A percentile compares a stretch with the other conserved stretches of the same genome.
These are phyloP conservation scores for Fratercula arctica DNA, from an alignment of 2,797 vertebrate genomes.

Conservation along the genomic window DNA sequence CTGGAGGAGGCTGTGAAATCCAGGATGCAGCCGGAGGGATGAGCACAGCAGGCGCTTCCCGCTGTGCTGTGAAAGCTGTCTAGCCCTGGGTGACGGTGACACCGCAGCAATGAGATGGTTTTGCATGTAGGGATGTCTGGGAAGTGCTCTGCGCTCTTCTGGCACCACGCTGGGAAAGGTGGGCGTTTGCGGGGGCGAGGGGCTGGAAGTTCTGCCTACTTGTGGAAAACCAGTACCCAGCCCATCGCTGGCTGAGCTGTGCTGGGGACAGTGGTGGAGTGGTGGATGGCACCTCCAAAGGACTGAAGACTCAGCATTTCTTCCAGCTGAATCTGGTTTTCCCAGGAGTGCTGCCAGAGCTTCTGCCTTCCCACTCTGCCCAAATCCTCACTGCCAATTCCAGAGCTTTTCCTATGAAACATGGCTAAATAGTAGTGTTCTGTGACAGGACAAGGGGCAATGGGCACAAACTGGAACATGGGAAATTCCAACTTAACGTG, in stretches of 20 bases:
- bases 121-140: background rate
- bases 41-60: background rate
- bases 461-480: too few species aligned
- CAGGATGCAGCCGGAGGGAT: background rate
- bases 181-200: background rate
- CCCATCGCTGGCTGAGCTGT: background rate
- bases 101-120: background rate
- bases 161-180: background rate
- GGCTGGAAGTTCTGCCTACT: background rate
- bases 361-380: background rate
- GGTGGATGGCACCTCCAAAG: background rate
- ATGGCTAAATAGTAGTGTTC: background rate
- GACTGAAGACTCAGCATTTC: accelerated
- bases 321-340: background rate
- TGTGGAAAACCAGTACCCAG: background rate
- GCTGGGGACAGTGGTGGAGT: background rate
- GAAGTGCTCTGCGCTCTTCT: background rate
- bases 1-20: background rate
- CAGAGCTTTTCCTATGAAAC: background rate
- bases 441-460: too few species aligned
- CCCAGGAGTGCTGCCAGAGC: background rate
- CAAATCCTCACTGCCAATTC: background rate
- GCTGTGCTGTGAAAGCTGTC: background rate
- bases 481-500: too few species aligned
- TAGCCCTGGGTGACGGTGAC: background rate